Conservation (phyloP, 1,140 invertebrate genomes). For the Battus philenor region DNA sequence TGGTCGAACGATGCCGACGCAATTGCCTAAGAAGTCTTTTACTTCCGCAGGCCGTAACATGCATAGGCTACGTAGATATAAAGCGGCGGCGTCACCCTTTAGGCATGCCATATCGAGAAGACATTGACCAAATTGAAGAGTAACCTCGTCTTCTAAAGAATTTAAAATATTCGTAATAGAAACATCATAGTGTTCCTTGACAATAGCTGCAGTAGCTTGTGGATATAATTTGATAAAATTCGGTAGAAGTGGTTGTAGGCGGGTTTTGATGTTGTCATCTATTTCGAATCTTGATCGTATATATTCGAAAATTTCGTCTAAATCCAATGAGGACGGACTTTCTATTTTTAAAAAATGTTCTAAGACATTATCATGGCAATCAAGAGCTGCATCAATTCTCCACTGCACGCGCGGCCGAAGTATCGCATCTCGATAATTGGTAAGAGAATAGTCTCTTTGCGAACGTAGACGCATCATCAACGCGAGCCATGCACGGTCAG, state of each 20-base stretch:
- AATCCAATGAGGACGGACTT: slow-evolving; percentile 37
- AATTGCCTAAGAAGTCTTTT: slow-evolving; percentile 40
- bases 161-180: slow-evolving; percentile 29
- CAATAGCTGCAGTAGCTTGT: slow-evolving; percentile 40
- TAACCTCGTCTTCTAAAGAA: slow-evolving; percentile 23
- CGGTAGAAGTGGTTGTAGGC: slow-evolving; percentile 32
- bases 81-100: slow-evolving; percentile 42
- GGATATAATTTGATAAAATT: slow-evolving; percentile 42
- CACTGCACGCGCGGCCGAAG: slow-evolving; percentile 44
- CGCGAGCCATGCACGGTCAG: slow-evolving; percentile 45
- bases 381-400: slow-evolving; percentile 35
- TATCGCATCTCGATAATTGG: slow-evolving; percentile 24
- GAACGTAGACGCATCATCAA: slow-evolving; percentile 29
- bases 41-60: slow-evolving; percentile 33
- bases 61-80: slow-evolving; percentile 52
- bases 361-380: slow-evolving; percentile 38
- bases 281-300: slow-evolving; percentile 40
- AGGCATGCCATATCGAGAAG: slow-evolving; percentile 49
- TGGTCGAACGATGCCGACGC: slow-evolving; percentile 49
- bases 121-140: slow-evolving; percentile 47
- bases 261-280: slow-evolving; percentile 26
- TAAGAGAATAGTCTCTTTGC: slow-evolving; percentile 23
- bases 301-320: slow-evolving; percentile 66
- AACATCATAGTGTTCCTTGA: slow-evolving; percentile 39
- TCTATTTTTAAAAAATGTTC: slow-evolving; percentile 54